phyloP scores from a whole-genome alignment of 2,888 invertebrate species.

The Mechanitis mazaeus region DNA sequence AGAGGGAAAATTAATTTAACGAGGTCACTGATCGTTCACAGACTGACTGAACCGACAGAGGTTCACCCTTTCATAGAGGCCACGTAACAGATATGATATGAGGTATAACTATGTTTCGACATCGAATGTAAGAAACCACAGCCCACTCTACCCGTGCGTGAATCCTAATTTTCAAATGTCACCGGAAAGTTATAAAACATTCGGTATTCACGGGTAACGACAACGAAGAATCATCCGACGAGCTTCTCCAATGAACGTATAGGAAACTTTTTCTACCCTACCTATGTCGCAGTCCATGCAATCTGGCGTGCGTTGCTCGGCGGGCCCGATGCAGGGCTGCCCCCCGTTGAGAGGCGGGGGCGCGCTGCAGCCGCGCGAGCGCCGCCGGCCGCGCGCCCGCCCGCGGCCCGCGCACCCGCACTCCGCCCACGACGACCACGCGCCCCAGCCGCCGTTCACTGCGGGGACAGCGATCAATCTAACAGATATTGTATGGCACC shows the following conservation, averaged over 20 bases:
- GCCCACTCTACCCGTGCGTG: no score
- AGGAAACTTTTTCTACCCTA: constrained; percentile 26
- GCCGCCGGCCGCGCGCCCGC: constrained; percentile 81
- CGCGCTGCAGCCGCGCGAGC: constrained; percentile 89
- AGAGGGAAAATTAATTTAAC: no score
- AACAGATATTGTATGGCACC: background rate
- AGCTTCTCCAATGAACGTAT: no score
- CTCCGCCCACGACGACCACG: constrained; percentile 92
- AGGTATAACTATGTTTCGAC: no score
- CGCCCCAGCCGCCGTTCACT: constrained; percentile 97
- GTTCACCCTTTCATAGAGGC: no score
- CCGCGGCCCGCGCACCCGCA: constrained; percentile 86
- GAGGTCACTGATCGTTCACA: no score
- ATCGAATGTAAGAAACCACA: no score
- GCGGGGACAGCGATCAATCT: background rate
- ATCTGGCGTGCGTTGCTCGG: constrained; percentile 87
- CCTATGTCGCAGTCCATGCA: constrained; percentile 84
- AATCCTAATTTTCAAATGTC: no score
- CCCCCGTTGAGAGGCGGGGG: constrained; percentile 96
- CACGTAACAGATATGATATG: no score
- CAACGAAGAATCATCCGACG: background rate
- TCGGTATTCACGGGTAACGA: background rate
- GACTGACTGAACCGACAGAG: no score
- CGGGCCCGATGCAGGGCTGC: constrained; percentile 87
- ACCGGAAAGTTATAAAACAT: no score